A percentile compares a stretch with the other conserved stretches of the same genome.
phyloP scores from a whole-genome alignment of 2,888 invertebrate species.

The Eupithecia insigniata region DNA sequence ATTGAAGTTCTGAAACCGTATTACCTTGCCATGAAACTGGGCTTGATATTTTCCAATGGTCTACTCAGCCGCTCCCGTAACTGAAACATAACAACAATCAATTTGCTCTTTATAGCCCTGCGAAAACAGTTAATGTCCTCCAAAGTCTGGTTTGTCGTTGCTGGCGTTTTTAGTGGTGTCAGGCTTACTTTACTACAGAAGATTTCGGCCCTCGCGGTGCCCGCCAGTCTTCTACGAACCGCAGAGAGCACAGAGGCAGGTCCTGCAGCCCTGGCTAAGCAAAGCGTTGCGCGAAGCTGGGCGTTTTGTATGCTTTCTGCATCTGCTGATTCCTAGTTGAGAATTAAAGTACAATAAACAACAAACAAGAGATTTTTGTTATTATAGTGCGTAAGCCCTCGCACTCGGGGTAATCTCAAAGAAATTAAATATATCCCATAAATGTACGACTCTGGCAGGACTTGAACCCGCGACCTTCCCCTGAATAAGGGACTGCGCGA shows the following conservation, averaged over 20 bases:
- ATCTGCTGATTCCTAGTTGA: conserved; percentile 64
- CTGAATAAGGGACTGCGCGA: too few species aligned
- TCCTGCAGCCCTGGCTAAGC: conserved; percentile 91
- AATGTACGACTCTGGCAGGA: too few species aligned
- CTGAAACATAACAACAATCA: conserved; percentile 53
- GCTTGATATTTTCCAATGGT: conserved; percentile 70
- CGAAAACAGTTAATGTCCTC: neutral
- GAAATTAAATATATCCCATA: too few species aligned
- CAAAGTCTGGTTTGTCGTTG: neutral
- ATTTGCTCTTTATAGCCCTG: neutral
- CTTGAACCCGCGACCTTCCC: too few species aligned
- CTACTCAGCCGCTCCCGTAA: conserved; percentile 72
- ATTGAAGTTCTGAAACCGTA: neutral
- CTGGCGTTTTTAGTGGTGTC: neutral
- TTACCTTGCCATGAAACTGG: conserved; percentile 65
- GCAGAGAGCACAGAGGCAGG: conserved; percentile 86
- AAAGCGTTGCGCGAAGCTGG: conserved; percentile 79
- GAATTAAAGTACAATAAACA: neutral
- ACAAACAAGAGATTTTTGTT: neutral
- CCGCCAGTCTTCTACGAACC: conserved; percentile 83
- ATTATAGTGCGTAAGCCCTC: too few species aligned
- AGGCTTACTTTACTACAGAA: conserved; percentile 78
- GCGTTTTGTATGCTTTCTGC: conserved; percentile 64
- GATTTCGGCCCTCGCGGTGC: conserved; percentile 82
- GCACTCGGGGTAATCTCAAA: too few species aligned